Evolutionary conservation across 2,888 invertebrate genomes (phyloP), one percentile per base, ranked within the genome.

Genomic region (Spisula solida): DNA sequence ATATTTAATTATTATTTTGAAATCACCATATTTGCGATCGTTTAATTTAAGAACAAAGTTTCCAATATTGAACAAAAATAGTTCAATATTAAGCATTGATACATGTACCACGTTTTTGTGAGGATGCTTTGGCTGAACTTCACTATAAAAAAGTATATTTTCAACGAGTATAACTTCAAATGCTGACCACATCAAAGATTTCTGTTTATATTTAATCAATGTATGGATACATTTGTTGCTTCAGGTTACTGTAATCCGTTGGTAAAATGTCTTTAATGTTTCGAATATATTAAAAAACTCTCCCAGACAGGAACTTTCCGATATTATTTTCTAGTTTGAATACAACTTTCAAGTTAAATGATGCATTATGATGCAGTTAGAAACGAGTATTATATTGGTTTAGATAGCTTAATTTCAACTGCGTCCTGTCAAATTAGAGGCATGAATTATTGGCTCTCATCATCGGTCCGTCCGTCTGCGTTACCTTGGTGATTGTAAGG

Each of bases 141-240:
- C 8, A 41, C 41, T n/a, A n/a, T n/a, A n/a, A n/a, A n/a, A n/a
- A n/a, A n/a, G n/a, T n/a, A n/a, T n/a, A n/a, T n/a, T n/a, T 41
- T 41, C 8, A 8, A 41, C 8, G 41, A 41, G 41, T 41, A 41
- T 51, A 51, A 51, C 25, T 8, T n/a, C 25, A 2, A 25, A 60
- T 8, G 6, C n/a, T 60, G 60, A 20, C 75, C 31, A 31, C 75
- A 75, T 75, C 75, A 75, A 75, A 75, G 34, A 31, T 75, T 75
- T 34, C n/a, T 60, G n/a, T 25, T n/a, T 60, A 8, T 60, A 31
- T 25, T 14, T 25, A 75, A 75, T 34, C n/a, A 34, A 75, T 34
- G 18, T 75, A 18, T 16, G 75, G 14, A 75, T 34, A 31, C 34
- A 16, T 14, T 10, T 70, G 70, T 70, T 70, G 70, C 70, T 70